Evolutionary conservation across 2,888 invertebrate species (phyloP).

Genomic region (Amphipoea lucens): DNA sequence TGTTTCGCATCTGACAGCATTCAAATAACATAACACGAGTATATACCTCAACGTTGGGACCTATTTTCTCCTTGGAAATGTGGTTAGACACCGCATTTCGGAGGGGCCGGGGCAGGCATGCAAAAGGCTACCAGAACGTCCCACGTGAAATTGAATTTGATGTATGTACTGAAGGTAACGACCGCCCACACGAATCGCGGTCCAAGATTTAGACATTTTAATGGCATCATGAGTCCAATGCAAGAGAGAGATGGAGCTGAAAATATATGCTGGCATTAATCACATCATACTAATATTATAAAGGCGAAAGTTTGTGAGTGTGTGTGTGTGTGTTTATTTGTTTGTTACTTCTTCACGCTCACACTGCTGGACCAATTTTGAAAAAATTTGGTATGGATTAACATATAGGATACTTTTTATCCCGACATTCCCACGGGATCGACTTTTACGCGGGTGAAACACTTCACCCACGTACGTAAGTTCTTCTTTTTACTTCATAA

Average conservation of each 20-base stretch:
- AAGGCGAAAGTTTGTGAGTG: too few species aligned
- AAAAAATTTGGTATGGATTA: too few species aligned
- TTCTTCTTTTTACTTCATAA: not conserved
- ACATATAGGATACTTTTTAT: too few species aligned
- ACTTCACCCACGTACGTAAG: not conserved
- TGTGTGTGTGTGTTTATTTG: too few species aligned
- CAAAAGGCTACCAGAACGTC: too few species aligned
- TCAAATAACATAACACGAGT: not conserved
- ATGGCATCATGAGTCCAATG: not conserved
- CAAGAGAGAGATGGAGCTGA: not conserved
- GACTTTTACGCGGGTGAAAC: too few species aligned
- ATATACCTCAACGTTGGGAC: not conserved
- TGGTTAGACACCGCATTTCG: too few species aligned
- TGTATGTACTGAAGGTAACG: not conserved
- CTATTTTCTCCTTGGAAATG: not conserved
- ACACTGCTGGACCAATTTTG: too few species aligned
- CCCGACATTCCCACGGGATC: too few species aligned
- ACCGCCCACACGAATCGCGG: not conserved
- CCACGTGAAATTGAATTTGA: not conserved
- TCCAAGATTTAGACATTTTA: not conserved
- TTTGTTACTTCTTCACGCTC: too few species aligned
- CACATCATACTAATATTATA: too few species aligned
- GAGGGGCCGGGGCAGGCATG: not conserved
- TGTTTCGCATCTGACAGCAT: not conserved
- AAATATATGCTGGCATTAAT: not conserved